Evolutionary conservation across 2,113 vertebrate species (phyloP).

Genomic region (Vireo altiloquus): DNA sequence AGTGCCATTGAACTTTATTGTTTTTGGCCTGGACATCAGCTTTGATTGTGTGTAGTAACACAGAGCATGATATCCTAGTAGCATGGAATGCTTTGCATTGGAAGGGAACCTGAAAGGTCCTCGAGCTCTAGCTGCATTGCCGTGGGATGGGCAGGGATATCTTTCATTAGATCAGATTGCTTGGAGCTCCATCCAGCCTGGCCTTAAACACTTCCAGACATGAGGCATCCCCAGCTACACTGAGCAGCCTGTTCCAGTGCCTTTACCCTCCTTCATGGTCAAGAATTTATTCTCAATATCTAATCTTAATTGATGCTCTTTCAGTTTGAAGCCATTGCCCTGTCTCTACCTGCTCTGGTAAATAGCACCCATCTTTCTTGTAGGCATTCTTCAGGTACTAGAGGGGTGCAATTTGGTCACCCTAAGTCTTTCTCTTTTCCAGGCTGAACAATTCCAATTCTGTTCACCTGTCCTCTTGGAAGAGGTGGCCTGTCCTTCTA

Average conservation of each 20-base stretch:
- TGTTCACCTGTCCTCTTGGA: fast-evolving
- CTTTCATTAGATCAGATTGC: background rate
- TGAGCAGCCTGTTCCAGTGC: background rate
- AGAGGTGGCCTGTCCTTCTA: background rate
- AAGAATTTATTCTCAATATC: background rate
- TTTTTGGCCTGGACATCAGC: background rate
- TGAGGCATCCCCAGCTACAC: background rate
- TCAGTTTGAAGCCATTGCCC: background rate
- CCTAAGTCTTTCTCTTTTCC: background rate
- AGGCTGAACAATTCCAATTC: background rate
- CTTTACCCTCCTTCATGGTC: background rate
- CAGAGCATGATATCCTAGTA: background rate
- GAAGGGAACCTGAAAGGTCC: background rate
- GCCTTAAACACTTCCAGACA: background rate
- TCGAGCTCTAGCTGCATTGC: background rate
- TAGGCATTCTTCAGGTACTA: background rate
- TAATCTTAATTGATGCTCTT: background rate
- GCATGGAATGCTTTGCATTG: background rate
- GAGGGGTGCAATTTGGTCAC: background rate
- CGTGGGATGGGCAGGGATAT: no score
- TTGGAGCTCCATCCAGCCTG: background rate
- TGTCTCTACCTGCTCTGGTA: no score
- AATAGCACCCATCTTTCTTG: background rate
- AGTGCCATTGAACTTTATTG: background rate
- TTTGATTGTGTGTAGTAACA: background rate